phyloP scores from a whole-genome alignment of 2,888 invertebrate genomes.

The Neoaliturus tenellus region DNA sequence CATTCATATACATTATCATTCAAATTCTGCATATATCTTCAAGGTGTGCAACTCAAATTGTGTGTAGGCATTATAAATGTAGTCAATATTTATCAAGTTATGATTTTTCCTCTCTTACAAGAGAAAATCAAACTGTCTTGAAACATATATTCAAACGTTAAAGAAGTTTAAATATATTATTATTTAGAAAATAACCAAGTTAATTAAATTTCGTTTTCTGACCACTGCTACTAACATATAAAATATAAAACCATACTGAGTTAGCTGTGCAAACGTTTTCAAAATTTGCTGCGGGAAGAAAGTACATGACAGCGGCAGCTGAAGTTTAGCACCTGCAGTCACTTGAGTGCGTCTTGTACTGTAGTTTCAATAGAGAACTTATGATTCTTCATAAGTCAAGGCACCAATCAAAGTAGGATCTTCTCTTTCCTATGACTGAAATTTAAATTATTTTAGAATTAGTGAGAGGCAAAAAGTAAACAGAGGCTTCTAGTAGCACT shows the following conservation, averaged over 20 bases:
- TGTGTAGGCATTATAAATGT: too few species aligned
- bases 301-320: not conserved
- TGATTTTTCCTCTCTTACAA: not conserved
- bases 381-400: not conserved
- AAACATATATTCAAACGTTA: too few species aligned
- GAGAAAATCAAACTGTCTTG: not conserved
- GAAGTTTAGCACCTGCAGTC: not conserved
- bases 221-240: too few species aligned
- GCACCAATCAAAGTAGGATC: not conserved
- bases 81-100: not conserved
- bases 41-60: too few species aligned
- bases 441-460: not conserved
- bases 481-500: too few species aligned
- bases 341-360: not conserved
- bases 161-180: too few species aligned
- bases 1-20: too few species aligned
- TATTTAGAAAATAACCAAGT: not conserved
- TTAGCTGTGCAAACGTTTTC: too few species aligned
- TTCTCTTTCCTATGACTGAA: conserved; percentile 14
- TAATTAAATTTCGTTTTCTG: not conserved
- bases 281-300: not conserved
- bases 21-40: too few species aligned
- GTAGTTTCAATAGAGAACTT: not conserved
- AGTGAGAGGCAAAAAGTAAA: not conserved
- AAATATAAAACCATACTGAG: too few species aligned